Evolutionary conservation across 2,113 vertebrate genomes (phyloP).

Genomic region (Platichthys flesus): DNA sequence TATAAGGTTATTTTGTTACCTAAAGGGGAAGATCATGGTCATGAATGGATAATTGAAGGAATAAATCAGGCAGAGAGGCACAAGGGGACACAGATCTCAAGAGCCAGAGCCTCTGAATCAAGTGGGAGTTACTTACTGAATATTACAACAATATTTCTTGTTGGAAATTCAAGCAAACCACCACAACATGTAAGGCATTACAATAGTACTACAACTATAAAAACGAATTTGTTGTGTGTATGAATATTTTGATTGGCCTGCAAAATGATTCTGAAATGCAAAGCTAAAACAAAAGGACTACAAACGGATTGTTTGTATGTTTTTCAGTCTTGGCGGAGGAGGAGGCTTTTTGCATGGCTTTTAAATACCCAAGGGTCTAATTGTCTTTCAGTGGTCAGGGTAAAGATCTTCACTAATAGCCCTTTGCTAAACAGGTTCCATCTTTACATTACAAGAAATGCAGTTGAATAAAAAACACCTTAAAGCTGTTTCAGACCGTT

Average conservation of each 20-base stretch:
- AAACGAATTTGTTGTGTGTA: background rate
- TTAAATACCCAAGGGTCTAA: background rate
- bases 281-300: background rate
- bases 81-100: background rate
- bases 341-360: background rate
- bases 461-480: too few relatives aligned
- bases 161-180: background rate
- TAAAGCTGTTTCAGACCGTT: background rate
- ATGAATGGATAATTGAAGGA: background rate
- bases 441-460: background rate
- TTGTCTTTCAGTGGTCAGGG: background rate
- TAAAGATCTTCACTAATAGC: background rate
- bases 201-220: background rate
- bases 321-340: background rate
- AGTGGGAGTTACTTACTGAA: background rate
- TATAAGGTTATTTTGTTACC: background rate
- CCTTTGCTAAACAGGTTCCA: background rate
- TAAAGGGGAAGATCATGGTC: background rate
- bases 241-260: background rate
- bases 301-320: background rate
- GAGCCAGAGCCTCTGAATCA: background rate
- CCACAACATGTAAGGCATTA: background rate
- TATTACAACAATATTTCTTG: background rate
- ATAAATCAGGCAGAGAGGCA: background rate
- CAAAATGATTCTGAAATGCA: background rate